Evolutionary conservation across 2,888 invertebrate species (phyloP), one percentile per base, ranked within the genome.

Genomic region (Ochlodes sylvanus): DNA sequence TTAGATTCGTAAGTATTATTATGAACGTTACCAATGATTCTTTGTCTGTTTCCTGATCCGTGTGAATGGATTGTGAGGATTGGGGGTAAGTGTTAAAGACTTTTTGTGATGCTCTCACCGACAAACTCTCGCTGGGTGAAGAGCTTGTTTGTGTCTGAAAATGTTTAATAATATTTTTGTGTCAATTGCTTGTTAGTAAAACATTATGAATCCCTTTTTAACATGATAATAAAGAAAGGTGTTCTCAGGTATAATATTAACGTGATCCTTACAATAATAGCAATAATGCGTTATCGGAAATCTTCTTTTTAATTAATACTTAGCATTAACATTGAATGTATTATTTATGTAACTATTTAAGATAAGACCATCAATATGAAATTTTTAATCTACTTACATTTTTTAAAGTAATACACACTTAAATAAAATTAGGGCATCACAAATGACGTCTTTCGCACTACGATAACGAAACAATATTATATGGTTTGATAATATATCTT

Each of bases 101-200:
- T 85, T 88, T 92, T 81, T 93, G 90, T 83, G 94, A 92, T 85
- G 90, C 90, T 89, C 85, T 93, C 87, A 90, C 86, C 86, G 91
- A 86, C 84, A 93, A 89, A 86, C 88, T 92, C 90, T 93, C 93
- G 77, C 83, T 82, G 74, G 77, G 71, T 74, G 88, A 86, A 92
- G 92, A 92, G 88, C 82, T 87, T 78, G 82, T 74, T 83, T 86
- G 87, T 89, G 90, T 92, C 92, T 93, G 92, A 87, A 93, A 90
- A 79, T 72, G 42, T 76, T 71, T 65, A 71, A 62, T 70, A 68
- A 71, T 68, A 72, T 69, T 69, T 64, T 69, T 34, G 67, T 60
- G 44, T 54, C 50, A 70, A 61, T 55, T 52, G 32, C 7, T 7
- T 60, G 12, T 42, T 32, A 41, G 14, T 55, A 15, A 63, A 15